A percentile compares a stretch with the other conserved stretches of the same genome.
phyloP scores from a whole-genome alignment of 2,113 vertebrate species.

The Cyphomyrus plagiostoma region DNA sequence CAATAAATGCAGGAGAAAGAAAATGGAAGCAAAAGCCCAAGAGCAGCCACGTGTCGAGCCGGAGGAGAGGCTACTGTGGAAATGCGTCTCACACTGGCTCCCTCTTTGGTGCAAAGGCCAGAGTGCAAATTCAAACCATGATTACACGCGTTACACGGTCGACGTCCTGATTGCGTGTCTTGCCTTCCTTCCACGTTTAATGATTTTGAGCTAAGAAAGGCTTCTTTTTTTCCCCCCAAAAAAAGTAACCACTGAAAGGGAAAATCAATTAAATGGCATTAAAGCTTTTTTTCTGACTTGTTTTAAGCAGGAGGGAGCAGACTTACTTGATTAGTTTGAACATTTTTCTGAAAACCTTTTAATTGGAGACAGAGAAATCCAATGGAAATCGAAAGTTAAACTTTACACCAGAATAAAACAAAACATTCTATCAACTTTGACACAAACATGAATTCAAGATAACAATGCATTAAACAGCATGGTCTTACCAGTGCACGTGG shows the following conservation, averaged over 20 bases:
- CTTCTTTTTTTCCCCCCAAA: neutral
- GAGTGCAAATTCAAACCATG: neutral
- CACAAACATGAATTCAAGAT: neutral
- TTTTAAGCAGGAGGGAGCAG: neutral
- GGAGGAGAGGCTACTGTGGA: neutral
- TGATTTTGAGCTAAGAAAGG: neutral
- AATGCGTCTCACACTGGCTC: neutral
- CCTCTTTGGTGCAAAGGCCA: neutral
- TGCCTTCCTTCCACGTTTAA: neutral
- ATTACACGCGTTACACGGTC: neutral
- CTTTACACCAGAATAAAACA: neutral
- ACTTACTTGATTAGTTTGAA: neutral
- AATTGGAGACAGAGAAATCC: neutral
- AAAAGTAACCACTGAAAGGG: neutral
- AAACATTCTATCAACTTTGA: neutral
- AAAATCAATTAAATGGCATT: neutral
- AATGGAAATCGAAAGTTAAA: neutral
- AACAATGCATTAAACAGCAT: neutral
- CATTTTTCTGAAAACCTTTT: constrained; percentile 2
- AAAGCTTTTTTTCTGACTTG: neutral
- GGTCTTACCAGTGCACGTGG: neutral
- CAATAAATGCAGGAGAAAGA: constrained; percentile 36
- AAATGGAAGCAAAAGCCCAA: constrained; percentile 35
- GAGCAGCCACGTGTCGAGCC: constrained; percentile 18
- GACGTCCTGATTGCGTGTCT: too few relatives aligned